These are phyloP conservation scores for Macropus fuliginosus DNA, from an alignment of 2,797 vertebrate genomes.

Conservation along the genomic window DNA sequence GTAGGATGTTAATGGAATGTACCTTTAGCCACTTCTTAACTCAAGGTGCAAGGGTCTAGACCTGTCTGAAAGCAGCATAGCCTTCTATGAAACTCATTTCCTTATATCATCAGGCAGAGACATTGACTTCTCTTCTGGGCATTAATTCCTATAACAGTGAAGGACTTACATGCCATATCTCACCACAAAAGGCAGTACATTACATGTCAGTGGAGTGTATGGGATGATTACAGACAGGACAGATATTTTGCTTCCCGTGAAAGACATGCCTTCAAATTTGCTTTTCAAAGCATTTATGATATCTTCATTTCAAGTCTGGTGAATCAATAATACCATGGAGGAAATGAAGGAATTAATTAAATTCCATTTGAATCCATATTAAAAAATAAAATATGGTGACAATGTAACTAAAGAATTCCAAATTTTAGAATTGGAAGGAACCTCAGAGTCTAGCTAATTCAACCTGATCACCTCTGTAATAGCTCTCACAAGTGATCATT, in stretches of 20 bases:
- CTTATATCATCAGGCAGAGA: slow-evolving; percentile 32
- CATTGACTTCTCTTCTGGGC: slow-evolving; percentile 42
- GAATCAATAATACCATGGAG: slow-evolving; percentile 53
- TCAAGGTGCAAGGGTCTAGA: slow-evolving; percentile 27
- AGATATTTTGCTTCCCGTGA: not conserved
- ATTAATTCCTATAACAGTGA: not conserved
- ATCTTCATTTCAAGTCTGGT: slow-evolving; percentile 56
- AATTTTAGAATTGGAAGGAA: not conserved
- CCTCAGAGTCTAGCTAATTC: not conserved
- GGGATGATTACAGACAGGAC: not conserved
- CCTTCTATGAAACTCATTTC: slow-evolving; percentile 29
- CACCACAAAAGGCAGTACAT: slow-evolving; percentile 33
- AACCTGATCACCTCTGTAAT: not conserved
- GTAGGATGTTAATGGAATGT: not conserved
- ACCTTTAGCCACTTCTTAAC: slow-evolving; percentile 40
- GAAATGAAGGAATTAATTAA: slow-evolving; percentile 51
- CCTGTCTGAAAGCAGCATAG: slow-evolving; percentile 5
- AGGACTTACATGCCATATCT: not conserved
- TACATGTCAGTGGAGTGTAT: not conserved
- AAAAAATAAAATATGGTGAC: slow-evolving; percentile 14
- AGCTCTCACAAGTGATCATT: not conserved
- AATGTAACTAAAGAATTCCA: not conserved
- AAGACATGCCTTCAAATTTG: slow-evolving; percentile 36
- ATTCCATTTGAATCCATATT: slow-evolving; percentile 21
- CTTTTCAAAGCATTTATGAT: slow-evolving; percentile 48